Evolutionary conservation across 2,113 vertebrate genomes (phyloP).

Genomic region (Brachionichthys hirsutus): DNA sequence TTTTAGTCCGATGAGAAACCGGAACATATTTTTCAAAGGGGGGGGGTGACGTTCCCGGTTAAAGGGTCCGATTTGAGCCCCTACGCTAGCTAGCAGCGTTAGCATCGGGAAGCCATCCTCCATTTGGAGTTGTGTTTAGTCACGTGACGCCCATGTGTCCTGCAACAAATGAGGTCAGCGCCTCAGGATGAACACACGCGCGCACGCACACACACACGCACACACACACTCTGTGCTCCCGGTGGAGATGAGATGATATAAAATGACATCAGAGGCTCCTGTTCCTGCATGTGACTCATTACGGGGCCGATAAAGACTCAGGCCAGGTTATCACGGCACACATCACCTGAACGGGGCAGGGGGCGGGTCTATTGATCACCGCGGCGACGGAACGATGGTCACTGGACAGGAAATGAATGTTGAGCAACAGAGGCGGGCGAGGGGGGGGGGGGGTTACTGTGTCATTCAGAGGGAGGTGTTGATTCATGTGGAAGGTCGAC

Average conservation of each 20-base stretch:
- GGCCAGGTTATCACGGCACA: conserved; percentile 39
- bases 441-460: too few relatives aligned
- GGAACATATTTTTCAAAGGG: too few relatives aligned
- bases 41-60: too few relatives aligned
- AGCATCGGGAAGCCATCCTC: too few relatives aligned
- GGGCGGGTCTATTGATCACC: conserved; percentile 41
- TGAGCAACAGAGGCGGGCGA: background rate
- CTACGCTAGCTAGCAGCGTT: too few relatives aligned
- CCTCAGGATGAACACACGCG: conserved; percentile 38
- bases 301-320: conserved; percentile 16
- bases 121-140: conserved; percentile 18
- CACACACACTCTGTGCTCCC: conserved; percentile 17
- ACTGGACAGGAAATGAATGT: conserved; percentile 53
- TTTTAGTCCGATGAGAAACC: too few relatives aligned
- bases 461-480: too few relatives aligned
- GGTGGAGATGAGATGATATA: conserved; percentile 52
- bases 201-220: conserved; percentile 9
- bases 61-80: too few relatives aligned
- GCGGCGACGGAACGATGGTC: conserved; percentile 18
- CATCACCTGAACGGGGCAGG: conserved; percentile 51
- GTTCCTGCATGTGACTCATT: conserved; percentile 51
- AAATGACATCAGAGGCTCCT: conserved; percentile 57
- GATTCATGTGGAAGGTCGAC: too few relatives aligned
- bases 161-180: conserved; percentile 69
- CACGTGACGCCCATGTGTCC: conserved; percentile 62